These are phyloP conservation scores for Psix sp. DNA, from an alignment of 1,140 invertebrate species.

Conservation along the genomic window DNA sequence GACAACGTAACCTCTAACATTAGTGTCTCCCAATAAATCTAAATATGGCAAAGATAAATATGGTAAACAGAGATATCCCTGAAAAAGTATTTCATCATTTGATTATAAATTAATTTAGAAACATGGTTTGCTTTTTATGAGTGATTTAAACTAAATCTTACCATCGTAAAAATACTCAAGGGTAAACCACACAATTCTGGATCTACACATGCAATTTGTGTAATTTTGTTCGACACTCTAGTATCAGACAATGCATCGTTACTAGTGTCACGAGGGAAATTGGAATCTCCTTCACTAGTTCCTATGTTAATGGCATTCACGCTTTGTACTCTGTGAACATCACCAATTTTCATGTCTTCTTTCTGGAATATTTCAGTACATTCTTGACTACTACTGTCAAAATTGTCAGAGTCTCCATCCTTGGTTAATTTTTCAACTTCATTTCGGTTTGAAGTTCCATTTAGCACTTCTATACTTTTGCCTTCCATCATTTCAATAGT, in stretches of 20 bases:
- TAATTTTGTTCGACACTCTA: constrained; percentile 75
- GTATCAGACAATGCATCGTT: constrained; percentile 80
- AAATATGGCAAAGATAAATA: constrained; percentile 97
- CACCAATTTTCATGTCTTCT: constrained; percentile 58
- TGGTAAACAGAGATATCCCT: constrained; percentile 95
- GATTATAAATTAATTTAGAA: too few species aligned
- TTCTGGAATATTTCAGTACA: constrained; percentile 59
- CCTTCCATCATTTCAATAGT: constrained; percentile 73
- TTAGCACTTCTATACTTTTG: constrained; percentile 66
- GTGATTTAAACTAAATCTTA: constrained; percentile 61
- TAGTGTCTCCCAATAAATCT: constrained; percentile 92
- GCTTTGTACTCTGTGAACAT: constrained; percentile 72
- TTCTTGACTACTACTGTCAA: constrained; percentile 64
- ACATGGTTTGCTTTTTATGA: neutral
- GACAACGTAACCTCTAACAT: constrained; percentile 93
- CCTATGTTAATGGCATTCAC: constrained; percentile 70
- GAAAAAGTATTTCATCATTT: too few species aligned
- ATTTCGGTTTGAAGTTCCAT: constrained; percentile 55
- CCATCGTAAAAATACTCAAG: constrained; percentile 90
- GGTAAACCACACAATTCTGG: constrained; percentile 91
- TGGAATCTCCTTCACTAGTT: constrained; percentile 74
- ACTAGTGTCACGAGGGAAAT: constrained; percentile 80
- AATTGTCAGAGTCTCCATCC: constrained; percentile 50
- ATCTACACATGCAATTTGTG: constrained; percentile 80
- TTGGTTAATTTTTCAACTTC: constrained; percentile 53